Evolutionary conservation across 2,797 vertebrate genomes (phyloP).

Genomic region (Darevskia nairensis): DNA sequence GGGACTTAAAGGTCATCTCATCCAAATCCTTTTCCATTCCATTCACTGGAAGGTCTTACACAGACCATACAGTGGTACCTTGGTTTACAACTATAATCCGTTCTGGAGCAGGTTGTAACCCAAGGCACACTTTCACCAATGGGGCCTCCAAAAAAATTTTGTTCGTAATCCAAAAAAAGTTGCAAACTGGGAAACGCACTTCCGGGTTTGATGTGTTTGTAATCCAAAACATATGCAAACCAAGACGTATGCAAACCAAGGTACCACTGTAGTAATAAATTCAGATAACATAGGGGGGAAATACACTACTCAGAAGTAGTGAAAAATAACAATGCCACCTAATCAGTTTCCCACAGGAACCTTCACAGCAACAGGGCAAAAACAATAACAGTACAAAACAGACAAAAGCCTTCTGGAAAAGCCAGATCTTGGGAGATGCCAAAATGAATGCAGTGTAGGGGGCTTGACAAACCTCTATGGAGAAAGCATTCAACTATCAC

Average conservation of each 20-base stretch:
- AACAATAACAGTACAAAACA: background rate
- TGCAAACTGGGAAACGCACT: no score
- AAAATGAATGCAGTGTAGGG: background rate
- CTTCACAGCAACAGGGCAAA: background rate
- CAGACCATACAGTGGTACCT: background rate
- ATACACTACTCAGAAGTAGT: background rate
- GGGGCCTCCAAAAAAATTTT: no score
- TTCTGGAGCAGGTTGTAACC: no score
- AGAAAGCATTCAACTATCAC: background rate
- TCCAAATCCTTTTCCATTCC: slow-evolving; percentile 2
- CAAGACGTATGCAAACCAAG: background rate
- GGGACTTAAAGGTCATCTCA: slow-evolving; percentile 27
- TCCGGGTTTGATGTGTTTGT: no score
- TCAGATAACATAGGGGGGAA: background rate
- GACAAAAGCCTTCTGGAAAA: background rate
- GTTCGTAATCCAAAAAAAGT: no score
- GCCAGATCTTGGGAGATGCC: background rate
- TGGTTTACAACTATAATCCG: no score
- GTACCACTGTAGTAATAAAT: background rate
- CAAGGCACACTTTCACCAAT: no score
- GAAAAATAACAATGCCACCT: background rate
- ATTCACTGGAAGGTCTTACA: background rate
- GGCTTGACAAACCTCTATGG: no score
- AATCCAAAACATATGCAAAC: background rate
- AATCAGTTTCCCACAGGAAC: background rate